Conservation (phyloP, 2,113 vertebrate genomes). For the Kryptolebias marmoratus region DNA sequence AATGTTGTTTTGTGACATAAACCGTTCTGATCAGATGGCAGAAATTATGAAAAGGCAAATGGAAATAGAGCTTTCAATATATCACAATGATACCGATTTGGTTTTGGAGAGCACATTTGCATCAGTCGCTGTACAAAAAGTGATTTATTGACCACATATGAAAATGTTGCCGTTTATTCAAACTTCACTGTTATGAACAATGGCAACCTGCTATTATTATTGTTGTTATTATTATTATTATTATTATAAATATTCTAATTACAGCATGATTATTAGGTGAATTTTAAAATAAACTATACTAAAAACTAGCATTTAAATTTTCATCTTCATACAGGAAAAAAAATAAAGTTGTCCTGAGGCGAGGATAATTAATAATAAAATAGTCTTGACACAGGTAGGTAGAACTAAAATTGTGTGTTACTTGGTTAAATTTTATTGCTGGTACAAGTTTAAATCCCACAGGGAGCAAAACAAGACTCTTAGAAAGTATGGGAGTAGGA, state of each 20-base stretch:
- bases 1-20: slow-evolving; percentile 8
- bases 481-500: neutral
- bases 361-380: neutral
- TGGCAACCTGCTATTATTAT: neutral
- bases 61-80: slow-evolving; percentile 9
- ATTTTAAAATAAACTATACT: no score
- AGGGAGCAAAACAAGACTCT: no score
- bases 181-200: neutral
- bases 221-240: no score
- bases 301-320: no score
- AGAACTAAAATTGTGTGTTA: neutral
- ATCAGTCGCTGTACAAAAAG: neutral
- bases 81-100: neutral
- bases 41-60: slow-evolving; percentile 15
- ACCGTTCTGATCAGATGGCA: slow-evolving; percentile 14
- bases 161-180: neutral
- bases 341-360: no score
- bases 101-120: neutral
- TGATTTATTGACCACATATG: neutral
- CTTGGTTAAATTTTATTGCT: neutral
- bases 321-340: no score
- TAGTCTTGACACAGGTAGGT: neutral
- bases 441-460: neutral
- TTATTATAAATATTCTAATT: no score
- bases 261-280: no score